These are phyloP conservation scores for Zaprionus camerounensis DNA, from an alignment of 1,140 invertebrate species.

Conservation along the genomic window DNA sequence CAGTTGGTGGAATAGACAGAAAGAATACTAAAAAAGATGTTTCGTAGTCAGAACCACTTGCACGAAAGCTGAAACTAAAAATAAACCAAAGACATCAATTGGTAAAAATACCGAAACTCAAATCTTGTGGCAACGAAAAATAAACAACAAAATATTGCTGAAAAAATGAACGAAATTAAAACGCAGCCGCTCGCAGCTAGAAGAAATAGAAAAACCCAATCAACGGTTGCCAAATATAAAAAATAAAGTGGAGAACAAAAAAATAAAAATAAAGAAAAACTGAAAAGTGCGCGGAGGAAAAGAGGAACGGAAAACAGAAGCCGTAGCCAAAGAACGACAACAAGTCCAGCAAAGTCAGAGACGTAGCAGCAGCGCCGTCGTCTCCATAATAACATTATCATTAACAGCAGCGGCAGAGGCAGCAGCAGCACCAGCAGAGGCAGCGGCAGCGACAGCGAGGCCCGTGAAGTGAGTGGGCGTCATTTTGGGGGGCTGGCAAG, in stretches of 20 bases:
- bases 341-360: conserved; percentile 48
- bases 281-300: conserved; percentile 17
- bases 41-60: conserved; percentile 56
- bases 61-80: conserved; percentile 62
- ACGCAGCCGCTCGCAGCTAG: conserved; percentile 68
- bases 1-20: conserved; percentile 52
- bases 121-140: conserved; percentile 47
- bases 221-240: conserved; percentile 34
- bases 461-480: conserved; percentile 65
- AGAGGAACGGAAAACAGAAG: conserved; percentile 57
- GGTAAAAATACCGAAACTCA: conserved; percentile 71
- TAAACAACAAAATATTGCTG: conserved; percentile 6
- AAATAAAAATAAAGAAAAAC: conserved; percentile 22
- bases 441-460: conserved; percentile 44
- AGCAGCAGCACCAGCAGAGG: conserved; percentile 25
- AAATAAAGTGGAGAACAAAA: not conserved
- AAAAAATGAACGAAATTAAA: conserved; percentile 78
- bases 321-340: conserved; percentile 53
- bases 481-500: conserved; percentile 58
- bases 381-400: conserved; percentile 52
- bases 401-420: conserved; percentile 45
- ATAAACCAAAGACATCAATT: conserved; percentile 76
- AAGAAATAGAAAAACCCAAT: conserved; percentile 67
- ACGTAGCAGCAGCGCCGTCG: conserved; percentile 29
- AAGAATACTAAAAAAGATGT: conserved; percentile 18